Evolutionary conservation across 2,113 vertebrate species (phyloP), one percentile per base, ranked within the genome.

Genomic region (Axis porcinus): DNA sequence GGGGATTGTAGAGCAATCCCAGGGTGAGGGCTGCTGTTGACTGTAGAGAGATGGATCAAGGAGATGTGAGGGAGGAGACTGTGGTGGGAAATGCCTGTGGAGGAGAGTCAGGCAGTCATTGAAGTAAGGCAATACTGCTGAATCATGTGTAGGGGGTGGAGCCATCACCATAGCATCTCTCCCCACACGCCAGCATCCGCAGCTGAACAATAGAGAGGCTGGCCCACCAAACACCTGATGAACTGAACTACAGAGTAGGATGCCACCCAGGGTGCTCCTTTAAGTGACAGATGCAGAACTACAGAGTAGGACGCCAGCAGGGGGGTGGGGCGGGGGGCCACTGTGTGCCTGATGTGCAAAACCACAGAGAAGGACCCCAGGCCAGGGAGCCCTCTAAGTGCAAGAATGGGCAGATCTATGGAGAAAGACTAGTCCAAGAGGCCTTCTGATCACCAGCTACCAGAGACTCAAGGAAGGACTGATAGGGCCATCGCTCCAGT

Each of bases 261-360:
- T 6, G n/a, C 67, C 67, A 23, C 67, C 21, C 19, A 70, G 67
- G 67, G 10, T 1, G 19, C 67, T 23, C 67, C 67, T 40, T 70
- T 70, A 40, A 70, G n/a, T 23, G n/a, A 40, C n/a, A 3, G n/a
- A 40, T 70, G 67, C n/a, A 70, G n/a, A 70, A 70, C n/a, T 23
- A 70, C n/a, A 70, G 67, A 70, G 67, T 23, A 21, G 67, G 21
- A 70, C 67, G n/a, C n/a, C n/a, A 70, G 67, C n/a, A 1, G 19
- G 54, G 54, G 17, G 62, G 30, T 9, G 13, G 6, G 2, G 14
- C 1, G n/a, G 17, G 33, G 9, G n/a, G 0, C 8, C 16, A 36
- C n/a, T 70, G 12, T 23, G n/a, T 36, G 64, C n/a, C 67, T 70
- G 67, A 70, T 0, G 5, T 70, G n/a, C 67, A 70, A 40, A 70